These are phyloP conservation scores for Vimba vimba DNA, from an alignment of 2,113 vertebrate genomes.

Conservation along the genomic window DNA sequence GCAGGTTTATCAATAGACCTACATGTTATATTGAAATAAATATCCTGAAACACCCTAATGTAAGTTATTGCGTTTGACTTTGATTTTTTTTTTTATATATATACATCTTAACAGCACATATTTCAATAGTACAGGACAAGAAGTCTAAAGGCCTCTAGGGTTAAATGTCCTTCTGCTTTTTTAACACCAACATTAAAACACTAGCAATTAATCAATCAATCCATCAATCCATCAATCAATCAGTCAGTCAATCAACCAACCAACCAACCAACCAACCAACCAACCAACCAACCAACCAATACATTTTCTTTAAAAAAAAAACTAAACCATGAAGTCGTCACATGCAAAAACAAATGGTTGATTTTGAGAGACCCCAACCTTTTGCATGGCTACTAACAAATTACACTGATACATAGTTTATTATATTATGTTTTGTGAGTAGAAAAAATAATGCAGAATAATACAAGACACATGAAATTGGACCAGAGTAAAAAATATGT, in stretches of 20 bases:
- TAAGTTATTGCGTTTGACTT: neutral
- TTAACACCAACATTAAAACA: neutral
- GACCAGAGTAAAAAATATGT: neutral
- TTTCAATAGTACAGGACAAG: neutral
- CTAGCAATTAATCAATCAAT: neutral
- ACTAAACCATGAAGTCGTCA: too few species aligned
- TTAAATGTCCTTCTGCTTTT: neutral
- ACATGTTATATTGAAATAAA: neutral
- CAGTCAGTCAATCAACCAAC: neutral
- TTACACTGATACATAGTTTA: neutral
- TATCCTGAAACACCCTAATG: neutral
- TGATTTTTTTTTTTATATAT: neutral
- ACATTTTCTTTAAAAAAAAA: neutral
- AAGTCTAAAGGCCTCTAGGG: neutral
- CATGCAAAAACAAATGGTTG: too few species aligned
- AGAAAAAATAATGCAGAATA: neutral
- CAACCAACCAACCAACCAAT: too few species aligned
- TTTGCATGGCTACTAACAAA: neutral
- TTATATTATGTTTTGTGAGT: neutral
- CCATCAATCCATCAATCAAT: neutral
- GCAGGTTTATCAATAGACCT: neutral
- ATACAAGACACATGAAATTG: neutral
- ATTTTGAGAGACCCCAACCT: neutral
- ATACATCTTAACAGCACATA: neutral
- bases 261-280: neutral